Conservation (phyloP, 1,140 invertebrate genomes). For the Zophobas morio region DNA sequence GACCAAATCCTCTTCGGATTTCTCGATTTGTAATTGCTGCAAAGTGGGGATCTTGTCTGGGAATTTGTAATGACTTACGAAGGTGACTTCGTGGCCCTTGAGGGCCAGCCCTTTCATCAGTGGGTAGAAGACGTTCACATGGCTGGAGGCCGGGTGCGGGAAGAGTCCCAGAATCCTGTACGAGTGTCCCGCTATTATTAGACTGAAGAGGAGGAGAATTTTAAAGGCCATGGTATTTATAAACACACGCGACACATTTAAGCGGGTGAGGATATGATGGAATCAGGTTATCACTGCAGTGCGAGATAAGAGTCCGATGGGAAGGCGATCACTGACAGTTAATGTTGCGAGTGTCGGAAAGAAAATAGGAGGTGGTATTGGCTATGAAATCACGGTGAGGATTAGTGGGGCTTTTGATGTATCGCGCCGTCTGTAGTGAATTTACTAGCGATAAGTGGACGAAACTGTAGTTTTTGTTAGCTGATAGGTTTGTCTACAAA, state of each 20-base stretch:
- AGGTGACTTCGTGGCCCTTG: conserved; percentile 77
- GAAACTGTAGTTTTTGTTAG: too few relatives aligned
- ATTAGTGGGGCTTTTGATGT: too few relatives aligned
- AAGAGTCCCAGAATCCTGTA: conserved; percentile 74
- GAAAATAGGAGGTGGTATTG: too few relatives aligned
- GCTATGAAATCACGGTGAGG: too few relatives aligned
- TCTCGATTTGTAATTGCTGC: conserved; percentile 29
- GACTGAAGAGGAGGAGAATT: conserved; percentile 21
- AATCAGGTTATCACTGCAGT: too few relatives aligned
- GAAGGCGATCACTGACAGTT: too few relatives aligned
- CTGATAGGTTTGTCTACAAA: too few relatives aligned
- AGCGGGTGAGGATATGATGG: too few relatives aligned
- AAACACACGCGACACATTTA: not conserved
- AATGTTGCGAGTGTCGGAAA: too few relatives aligned
- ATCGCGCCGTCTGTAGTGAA: too few relatives aligned
- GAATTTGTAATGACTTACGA: conserved; percentile 72
- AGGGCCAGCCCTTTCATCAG: conserved; percentile 72
- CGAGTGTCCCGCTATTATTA: not conserved
- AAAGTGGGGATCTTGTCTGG: conserved; percentile 55
- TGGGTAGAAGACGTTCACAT: conserved; percentile 78
- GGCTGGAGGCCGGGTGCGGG: conserved; percentile 77
- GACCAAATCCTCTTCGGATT: conserved; percentile 11
- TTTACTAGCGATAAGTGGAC: too few relatives aligned
- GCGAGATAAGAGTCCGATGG: too few relatives aligned
- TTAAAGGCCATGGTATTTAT: not conserved